Evolutionary conservation across 2,797 vertebrate species (phyloP).

Genomic region (Graptemys geographica): DNA sequence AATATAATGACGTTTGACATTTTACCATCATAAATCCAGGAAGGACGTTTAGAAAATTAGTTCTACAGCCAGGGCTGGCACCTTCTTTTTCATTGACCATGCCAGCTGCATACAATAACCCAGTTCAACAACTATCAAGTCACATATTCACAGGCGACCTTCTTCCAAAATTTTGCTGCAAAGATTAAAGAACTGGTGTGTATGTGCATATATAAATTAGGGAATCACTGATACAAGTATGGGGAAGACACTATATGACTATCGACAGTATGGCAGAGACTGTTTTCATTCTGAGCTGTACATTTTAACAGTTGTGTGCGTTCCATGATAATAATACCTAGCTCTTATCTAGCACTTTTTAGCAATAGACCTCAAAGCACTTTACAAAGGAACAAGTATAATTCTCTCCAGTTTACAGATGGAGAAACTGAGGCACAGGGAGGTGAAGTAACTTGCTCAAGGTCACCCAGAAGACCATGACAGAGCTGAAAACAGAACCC

Average conservation of each 20-base stretch:
- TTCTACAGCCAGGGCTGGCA: background rate
- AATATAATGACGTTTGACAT: background rate
- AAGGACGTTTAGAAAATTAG: slow-evolving; percentile 25
- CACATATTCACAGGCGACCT: background rate
- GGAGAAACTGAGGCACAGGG: background rate
- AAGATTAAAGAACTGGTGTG: background rate
- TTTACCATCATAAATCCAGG: slow-evolving; percentile 7
- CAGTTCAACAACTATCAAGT: background rate
- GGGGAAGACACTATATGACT: background rate
- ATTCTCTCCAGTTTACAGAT: background rate
- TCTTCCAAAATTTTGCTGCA: background rate
- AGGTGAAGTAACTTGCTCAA: background rate
- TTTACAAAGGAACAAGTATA: background rate
- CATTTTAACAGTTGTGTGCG: background rate
- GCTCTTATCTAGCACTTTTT: background rate
- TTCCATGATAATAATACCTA: background rate
- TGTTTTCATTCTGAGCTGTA: background rate
- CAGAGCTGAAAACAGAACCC: background rate
- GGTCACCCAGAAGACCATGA: background rate
- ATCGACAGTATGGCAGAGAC: background rate
- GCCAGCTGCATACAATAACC: background rate
- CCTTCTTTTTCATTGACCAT: background rate
- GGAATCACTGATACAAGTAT: background rate
- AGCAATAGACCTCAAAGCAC: background rate
- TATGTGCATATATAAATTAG: background rate